Evolutionary conservation across 2,797 vertebrate species (phyloP).

Genomic region (Distichodus sexfasciatus): DNA sequence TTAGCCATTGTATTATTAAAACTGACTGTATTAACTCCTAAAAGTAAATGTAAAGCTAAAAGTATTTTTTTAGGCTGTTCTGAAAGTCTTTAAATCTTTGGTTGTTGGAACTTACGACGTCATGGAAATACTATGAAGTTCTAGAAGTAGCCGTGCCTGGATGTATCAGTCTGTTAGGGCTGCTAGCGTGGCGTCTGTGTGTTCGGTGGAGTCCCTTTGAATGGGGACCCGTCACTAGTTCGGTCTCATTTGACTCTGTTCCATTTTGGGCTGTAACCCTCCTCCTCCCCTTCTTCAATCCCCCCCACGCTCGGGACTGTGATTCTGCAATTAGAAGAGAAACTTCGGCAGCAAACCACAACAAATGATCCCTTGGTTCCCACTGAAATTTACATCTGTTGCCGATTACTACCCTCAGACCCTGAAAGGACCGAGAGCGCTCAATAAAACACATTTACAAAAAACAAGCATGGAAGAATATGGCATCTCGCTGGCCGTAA

Average conservation of each 20-base stretch:
- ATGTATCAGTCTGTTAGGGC: background rate
- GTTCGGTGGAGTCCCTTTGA: slow-evolving; percentile 21
- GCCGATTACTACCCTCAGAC: slow-evolving; percentile 38
- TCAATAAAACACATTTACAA: slow-evolving; percentile 52
- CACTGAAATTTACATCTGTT: slow-evolving; percentile 49
- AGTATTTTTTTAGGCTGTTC: too few relatives aligned
- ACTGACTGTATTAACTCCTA: slow-evolving; percentile 73
- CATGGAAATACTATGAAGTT: background rate
- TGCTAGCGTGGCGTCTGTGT: too few relatives aligned
- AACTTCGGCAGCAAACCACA: slow-evolving; percentile 56
- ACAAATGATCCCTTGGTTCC: slow-evolving; percentile 51
- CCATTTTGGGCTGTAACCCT: slow-evolving; percentile 43
- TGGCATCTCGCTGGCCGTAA: slow-evolving; percentile 34
- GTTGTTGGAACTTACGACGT: too few relatives aligned
- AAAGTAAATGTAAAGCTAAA: slow-evolving; percentile 71
- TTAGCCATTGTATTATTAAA: slow-evolving; percentile 80
- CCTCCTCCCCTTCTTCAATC: too few relatives aligned
- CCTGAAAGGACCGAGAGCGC: slow-evolving; percentile 40
- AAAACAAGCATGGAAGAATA: slow-evolving; percentile 48
- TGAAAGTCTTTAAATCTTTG: too few relatives aligned
- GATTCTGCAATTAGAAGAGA: slow-evolving; percentile 49
- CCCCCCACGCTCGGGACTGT: slow-evolving; percentile 31
- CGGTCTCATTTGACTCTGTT: slow-evolving; percentile 30
- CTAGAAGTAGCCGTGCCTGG: slow-evolving; percentile 16
- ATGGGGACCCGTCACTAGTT: slow-evolving; percentile 22